Conservation (phyloP, 2,113 vertebrate genomes). For the Chionomys nivalis region DNA sequence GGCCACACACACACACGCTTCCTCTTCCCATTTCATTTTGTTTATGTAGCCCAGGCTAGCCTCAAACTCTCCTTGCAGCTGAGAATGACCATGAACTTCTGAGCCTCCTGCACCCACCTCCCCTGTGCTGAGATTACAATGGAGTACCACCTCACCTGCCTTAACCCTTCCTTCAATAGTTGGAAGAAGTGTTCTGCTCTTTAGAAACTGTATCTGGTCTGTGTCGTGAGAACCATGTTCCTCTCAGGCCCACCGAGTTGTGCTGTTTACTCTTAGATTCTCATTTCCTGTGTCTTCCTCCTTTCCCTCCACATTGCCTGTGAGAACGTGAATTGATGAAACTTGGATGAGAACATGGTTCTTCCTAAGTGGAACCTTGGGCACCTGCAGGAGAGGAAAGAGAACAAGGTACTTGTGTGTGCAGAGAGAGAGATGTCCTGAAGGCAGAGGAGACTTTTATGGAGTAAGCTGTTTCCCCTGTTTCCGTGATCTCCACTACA, state of each 20-base stretch:
- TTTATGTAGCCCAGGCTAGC: not conserved
- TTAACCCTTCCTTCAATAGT: not conserved
- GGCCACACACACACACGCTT: not conserved
- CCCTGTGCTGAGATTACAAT: not conserved
- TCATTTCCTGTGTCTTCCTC: constrained; percentile 26
- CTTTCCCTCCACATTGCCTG: constrained; percentile 12
- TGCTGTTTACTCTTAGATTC: constrained; percentile 45
- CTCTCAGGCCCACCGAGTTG: not conserved
- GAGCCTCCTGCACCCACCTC: not conserved
- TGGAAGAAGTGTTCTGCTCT: constrained; percentile 26
- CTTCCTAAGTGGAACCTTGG: constrained; percentile 21
- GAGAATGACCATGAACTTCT: not conserved
- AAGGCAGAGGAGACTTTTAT: constrained; percentile 27
- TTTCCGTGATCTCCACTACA: constrained; percentile 46
- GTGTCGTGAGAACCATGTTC: not conserved
- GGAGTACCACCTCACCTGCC: not conserved
- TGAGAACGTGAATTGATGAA: not conserved
- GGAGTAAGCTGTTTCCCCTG: not conserved
- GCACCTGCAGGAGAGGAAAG: constrained; percentile 11
- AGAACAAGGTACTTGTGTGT: not conserved
- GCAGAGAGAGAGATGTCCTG: constrained; percentile 18
- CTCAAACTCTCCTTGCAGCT: not conserved
- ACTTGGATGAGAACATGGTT: not conserved
- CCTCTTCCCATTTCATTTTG: not conserved
- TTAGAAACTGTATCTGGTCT: not conserved